These are phyloP conservation scores for Callyntrura guangdongensis DNA, from an alignment of 2,888 invertebrate genomes.

Conservation along the genomic window DNA sequence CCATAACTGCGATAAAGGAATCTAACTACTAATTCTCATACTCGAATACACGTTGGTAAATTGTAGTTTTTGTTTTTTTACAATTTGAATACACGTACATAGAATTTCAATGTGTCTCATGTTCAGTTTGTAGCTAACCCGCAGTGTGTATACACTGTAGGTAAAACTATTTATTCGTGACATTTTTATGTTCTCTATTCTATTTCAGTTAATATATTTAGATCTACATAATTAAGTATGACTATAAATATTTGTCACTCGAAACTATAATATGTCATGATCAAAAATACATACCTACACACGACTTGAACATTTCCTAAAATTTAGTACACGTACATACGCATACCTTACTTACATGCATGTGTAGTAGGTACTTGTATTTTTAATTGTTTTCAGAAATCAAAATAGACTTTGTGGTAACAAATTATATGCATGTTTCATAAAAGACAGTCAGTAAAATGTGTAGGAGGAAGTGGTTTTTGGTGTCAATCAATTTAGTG, in stretches of 20 bases:
- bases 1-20: neutral
- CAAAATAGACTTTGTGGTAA: conserved; percentile 47
- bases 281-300: conserved; percentile 4
- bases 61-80: conserved; percentile 10
- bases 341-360: neutral
- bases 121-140: neutral
- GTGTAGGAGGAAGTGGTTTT: conserved; percentile 28
- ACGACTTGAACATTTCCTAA: neutral
- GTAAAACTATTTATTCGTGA: neutral
- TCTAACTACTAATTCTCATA: conserved; percentile 25
- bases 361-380: neutral
- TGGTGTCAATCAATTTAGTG: neutral
- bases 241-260: conserved; percentile 4
- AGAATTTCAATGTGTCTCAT: neutral
- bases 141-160: neutral
- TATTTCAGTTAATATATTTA: too few relatives aligned
- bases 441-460: conserved; percentile 46
- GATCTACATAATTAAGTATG: neutral
- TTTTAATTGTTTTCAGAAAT: conserved; percentile 22
- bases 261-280: neutral
- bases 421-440: conserved; percentile 27
- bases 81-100: conserved; percentile 29
- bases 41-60: neutral
- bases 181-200: neutral
- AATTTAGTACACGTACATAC: too few relatives aligned